These are phyloP conservation scores for Lasioglossum oenotherae DNA, from an alignment of 2,888 invertebrate species.

Conservation along the genomic window DNA sequence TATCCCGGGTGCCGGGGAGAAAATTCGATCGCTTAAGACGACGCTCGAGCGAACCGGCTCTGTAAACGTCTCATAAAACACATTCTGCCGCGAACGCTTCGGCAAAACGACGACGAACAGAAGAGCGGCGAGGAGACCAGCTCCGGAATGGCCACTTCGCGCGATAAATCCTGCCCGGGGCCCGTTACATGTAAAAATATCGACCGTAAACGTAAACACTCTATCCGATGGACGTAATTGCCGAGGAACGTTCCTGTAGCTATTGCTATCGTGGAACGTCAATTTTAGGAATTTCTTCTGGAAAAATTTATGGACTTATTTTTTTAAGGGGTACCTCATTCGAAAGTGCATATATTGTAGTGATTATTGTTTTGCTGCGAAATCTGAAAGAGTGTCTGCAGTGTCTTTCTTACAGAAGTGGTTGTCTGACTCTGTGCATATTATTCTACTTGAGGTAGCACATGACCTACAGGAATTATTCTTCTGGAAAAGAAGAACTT, in stretches of 20 bases:
- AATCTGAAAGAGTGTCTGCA: not conserved
- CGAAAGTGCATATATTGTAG: not conserved
- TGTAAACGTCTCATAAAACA: constrained; percentile 58
- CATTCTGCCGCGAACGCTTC: constrained; percentile 38
- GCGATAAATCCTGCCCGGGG: constrained; percentile 12
- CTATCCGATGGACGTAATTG: constrained; percentile 24
- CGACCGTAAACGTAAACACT: constrained; percentile 8
- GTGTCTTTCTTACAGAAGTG: not conserved
- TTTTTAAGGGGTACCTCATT: not conserved
- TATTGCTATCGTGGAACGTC: not conserved
- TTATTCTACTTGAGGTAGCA: not conserved
- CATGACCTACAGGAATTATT: no score
- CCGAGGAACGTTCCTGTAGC: not conserved
- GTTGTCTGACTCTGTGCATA: not conserved
- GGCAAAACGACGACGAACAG: constrained; percentile 32
- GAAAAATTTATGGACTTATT: not conserved
- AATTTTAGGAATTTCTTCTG: not conserved
- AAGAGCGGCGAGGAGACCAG: constrained; percentile 24
- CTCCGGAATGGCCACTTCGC: constrained; percentile 3
- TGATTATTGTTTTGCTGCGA: not conserved
- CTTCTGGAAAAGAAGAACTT: no score
- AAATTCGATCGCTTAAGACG: constrained; percentile 62
- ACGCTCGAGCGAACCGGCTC: constrained; percentile 37
- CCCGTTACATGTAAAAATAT: constrained; percentile 39
- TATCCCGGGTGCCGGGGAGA: constrained; percentile 35